These are phyloP conservation scores for Sebastes schlegelii DNA, from an alignment of 2,113 vertebrate species.

Conservation along the genomic window DNA sequence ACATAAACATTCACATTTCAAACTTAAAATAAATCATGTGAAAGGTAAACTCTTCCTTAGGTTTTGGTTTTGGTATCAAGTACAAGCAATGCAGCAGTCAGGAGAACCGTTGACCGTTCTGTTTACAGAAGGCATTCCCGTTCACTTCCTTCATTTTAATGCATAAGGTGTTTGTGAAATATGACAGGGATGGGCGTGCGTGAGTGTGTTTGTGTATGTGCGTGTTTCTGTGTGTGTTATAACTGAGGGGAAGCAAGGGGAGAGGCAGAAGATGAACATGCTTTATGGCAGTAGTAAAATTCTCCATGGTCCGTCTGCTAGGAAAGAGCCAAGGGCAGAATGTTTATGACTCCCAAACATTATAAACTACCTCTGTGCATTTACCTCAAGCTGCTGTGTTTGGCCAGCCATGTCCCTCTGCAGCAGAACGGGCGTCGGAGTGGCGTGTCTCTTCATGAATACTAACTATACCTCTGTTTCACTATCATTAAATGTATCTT, in stretches of 20 bases:
- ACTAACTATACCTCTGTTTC: slow-evolving; percentile 77
- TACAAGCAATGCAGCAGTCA: slow-evolving; percentile 22
- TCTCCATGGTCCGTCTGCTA: slow-evolving; percentile 84
- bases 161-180: slow-evolving; percentile 68
- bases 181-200: slow-evolving; percentile 62
- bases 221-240: slow-evolving; percentile 60
- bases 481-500: slow-evolving; percentile 77
- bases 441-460: slow-evolving; percentile 77
- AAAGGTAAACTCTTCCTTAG: neutral
- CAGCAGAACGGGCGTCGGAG: slow-evolving; percentile 50
- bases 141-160: slow-evolving; percentile 71
- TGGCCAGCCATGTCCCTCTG: slow-evolving; percentile 73
- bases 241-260: slow-evolving; percentile 64
- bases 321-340: slow-evolving; percentile 86
- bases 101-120: slow-evolving; percentile 15
- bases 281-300: slow-evolving; percentile 86
- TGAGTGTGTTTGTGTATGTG: slow-evolving; percentile 57
- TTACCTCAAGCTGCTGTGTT: slow-evolving; percentile 81
- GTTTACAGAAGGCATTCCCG: slow-evolving; percentile 58
- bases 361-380: slow-evolving; percentile 83
- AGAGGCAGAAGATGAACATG: slow-evolving; percentile 80
- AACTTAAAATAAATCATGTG: slow-evolving; percentile 1
- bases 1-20: slow-evolving; percentile 6
- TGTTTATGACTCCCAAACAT: slow-evolving; percentile 85
- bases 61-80: neutral